Evolutionary conservation across 1,140 invertebrate genomes (phyloP).

Genomic region (Palaemon carinicauda): DNA sequence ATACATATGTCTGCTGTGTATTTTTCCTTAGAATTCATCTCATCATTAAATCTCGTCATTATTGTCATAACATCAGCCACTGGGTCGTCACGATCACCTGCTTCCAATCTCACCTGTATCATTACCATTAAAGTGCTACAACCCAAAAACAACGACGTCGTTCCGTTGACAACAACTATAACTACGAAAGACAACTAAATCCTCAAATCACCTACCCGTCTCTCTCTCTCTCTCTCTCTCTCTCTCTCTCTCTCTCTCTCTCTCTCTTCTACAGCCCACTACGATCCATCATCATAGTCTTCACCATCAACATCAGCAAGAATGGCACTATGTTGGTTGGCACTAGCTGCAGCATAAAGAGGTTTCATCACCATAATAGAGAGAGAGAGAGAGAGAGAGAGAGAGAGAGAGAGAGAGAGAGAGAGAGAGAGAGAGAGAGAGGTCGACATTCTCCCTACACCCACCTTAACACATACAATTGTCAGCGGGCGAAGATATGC

Average conservation of each 20-base stretch:
- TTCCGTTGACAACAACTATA: too few relatives aligned
- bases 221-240: not conserved
- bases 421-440: too few relatives aligned
- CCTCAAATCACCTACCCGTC: not conserved
- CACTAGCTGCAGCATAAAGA: too few relatives aligned
- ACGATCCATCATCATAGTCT: not conserved
- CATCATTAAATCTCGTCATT: not conserved
- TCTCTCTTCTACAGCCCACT: not conserved
- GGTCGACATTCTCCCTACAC: not conserved
- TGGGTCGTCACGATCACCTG: not conserved
- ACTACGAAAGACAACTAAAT: not conserved
- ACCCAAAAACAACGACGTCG: not conserved
- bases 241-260: conserved; percentile 9
- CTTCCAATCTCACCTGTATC: not conserved
- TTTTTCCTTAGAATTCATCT: too few relatives aligned
- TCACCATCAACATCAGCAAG: not conserved
- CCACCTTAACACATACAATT: not conserved
- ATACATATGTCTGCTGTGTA: too few relatives aligned
- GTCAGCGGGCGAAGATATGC: not conserved
- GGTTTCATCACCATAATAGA: too few relatives aligned
- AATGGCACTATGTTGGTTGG: not conserved
- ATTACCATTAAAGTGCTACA: not conserved
- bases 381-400: not conserved
- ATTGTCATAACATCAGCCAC: not conserved
- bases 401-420: not conserved